phyloP scores from a whole-genome alignment of 2,113 vertebrate species.

The Lepus europaeus region DNA sequence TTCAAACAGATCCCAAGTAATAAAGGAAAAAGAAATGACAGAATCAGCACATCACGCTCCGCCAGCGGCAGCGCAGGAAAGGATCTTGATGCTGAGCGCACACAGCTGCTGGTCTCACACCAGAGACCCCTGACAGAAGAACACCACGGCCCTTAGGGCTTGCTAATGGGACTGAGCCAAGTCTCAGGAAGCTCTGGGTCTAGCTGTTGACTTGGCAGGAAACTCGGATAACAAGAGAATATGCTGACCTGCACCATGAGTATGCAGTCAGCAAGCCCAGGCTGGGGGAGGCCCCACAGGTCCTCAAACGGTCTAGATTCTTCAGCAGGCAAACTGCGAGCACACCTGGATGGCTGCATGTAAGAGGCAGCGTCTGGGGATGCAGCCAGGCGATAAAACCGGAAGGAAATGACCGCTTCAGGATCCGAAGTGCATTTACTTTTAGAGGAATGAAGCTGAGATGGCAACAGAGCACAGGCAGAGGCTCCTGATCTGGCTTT shows the following conservation, averaged over 20 bases:
- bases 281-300: background rate
- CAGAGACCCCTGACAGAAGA: background rate
- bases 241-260: background rate
- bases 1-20: background rate
- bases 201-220: background rate
- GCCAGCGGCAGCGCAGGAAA: background rate
- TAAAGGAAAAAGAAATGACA: conserved; percentile 17
- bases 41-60: background rate
- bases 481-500: background rate
- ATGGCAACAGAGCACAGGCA: no score
- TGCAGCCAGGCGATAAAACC: no score
- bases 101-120: background rate
- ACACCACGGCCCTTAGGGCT: background rate
- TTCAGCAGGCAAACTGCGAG: background rate
- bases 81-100: background rate
- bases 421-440: no score
- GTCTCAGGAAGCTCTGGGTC: background rate
- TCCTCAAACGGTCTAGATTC: background rate
- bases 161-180: background rate
- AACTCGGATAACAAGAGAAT: background rate
- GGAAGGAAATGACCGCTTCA: no score
- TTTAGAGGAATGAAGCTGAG: no score
- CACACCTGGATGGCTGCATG: no score
- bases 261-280: conserved; percentile 8
- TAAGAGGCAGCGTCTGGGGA: no score